phyloP scores from a whole-genome alignment of 2,888 invertebrate genomes.

The Torymus auratus region DNA sequence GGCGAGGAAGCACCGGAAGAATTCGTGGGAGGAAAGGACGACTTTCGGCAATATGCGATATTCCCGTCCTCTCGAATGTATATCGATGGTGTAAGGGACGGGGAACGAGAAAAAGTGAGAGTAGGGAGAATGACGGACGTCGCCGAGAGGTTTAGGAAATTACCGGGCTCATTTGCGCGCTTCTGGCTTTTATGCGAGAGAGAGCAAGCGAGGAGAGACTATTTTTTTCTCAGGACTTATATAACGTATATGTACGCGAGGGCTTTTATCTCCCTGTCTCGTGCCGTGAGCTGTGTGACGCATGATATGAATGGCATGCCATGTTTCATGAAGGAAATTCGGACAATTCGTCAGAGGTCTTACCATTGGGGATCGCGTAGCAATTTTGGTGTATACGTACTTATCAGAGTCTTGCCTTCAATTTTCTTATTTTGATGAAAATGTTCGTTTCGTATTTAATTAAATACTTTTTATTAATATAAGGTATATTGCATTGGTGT shows the following conservation, averaged over 20 bases:
- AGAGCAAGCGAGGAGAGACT: slow-evolving; percentile 25
- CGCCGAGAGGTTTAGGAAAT: slow-evolving; percentile 62
- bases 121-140: slow-evolving; percentile 65
- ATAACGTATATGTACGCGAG: too few relatives aligned
- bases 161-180: slow-evolving; percentile 63
- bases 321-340: not conserved
- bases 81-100: not conserved
- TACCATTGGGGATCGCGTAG: not conserved
- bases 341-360: not conserved
- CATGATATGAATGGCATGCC: slow-evolving; percentile 14
- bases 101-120: too few relatives aligned
- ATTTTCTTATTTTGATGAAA: too few relatives aligned
- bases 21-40: slow-evolving; percentile 27
- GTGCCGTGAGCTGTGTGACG: slow-evolving; percentile 15
- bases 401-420: too few relatives aligned
- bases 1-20: slow-evolving; percentile 42
- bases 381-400: not conserved
- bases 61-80: slow-evolving; percentile 8
- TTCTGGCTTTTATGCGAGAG: slow-evolving; percentile 49
- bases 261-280: slow-evolving; percentile 31
- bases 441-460: too few relatives aligned
- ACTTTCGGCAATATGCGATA: slow-evolving; percentile 33
- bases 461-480: too few relatives aligned
- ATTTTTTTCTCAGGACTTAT: slow-evolving; percentile 27
- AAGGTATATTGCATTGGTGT: too few relatives aligned